These are phyloP conservation scores for Diploptera punctata DNA, from an alignment of 2,888 invertebrate species.

Conservation along the genomic window DNA sequence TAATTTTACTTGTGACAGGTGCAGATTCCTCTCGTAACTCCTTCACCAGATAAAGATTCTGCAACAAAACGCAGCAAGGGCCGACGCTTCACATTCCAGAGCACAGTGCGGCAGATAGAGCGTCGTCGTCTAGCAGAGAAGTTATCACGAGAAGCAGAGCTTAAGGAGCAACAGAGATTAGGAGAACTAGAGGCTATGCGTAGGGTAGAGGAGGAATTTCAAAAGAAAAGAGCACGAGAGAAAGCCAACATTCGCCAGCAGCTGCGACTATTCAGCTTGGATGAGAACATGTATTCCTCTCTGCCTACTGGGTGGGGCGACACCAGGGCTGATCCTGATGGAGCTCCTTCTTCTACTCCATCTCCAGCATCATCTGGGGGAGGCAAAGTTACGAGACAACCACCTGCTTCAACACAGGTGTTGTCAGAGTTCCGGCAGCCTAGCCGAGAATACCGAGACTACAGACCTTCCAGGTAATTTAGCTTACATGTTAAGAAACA, in stretches of 20 bases:
- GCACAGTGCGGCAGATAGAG: constrained; percentile 83
- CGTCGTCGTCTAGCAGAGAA: constrained; percentile 75
- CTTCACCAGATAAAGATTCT: constrained; percentile 30
- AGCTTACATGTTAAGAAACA: no score
- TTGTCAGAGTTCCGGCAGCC: constrained; percentile 62
- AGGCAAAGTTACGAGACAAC: neutral
- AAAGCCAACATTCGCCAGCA: constrained; percentile 71
- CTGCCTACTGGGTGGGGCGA: constrained; percentile 59
- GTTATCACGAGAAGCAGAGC: constrained; percentile 76
- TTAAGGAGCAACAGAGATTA: constrained; percentile 75
- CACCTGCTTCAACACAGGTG: constrained; percentile 58
- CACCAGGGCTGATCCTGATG: constrained; percentile 71
- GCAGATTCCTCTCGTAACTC: constrained; percentile 29
- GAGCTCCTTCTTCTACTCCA: constrained; percentile 66
- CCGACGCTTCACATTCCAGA: constrained; percentile 76
- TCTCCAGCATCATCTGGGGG: constrained; percentile 53
- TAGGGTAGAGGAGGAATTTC: constrained; percentile 87
- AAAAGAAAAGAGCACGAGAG: constrained; percentile 74
- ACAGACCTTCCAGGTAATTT: constrained; percentile 49
- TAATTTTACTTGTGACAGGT: neutral
- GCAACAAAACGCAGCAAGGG: constrained; percentile 5
- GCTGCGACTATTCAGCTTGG: constrained; percentile 71
- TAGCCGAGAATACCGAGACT: constrained; percentile 61
- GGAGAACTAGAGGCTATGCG: constrained; percentile 84
- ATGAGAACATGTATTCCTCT: constrained; percentile 62